phyloP scores from a whole-genome alignment of 2,888 invertebrate genomes.

The Quadroppia sp. region DNA sequence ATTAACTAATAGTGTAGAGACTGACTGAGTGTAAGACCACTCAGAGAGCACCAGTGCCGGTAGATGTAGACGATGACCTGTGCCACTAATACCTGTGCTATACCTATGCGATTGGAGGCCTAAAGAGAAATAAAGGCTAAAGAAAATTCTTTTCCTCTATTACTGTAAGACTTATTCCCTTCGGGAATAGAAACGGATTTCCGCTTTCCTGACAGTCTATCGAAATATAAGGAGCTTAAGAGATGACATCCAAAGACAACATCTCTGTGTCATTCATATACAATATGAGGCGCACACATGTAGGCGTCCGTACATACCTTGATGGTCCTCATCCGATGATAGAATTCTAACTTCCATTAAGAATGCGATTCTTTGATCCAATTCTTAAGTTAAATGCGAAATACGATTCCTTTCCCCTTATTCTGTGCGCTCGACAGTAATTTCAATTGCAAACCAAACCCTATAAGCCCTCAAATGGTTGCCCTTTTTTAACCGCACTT shows the following conservation, averaged over 20 bases:
- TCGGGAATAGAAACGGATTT: constrained; percentile 33
- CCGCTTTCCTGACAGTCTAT: constrained; percentile 30
- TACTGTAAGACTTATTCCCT: constrained; percentile 31
- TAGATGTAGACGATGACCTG: too few relatives aligned
- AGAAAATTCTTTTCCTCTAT: constrained; percentile 22
- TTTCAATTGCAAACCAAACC: neutral
- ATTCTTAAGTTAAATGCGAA: neutral
- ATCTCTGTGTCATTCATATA: neutral
- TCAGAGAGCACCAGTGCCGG: too few relatives aligned
- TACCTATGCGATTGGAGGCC: neutral
- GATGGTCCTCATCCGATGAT: constrained; percentile 30
- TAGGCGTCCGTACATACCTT: constrained; percentile 23
- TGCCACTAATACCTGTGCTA: too few relatives aligned
- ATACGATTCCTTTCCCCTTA: too few relatives aligned
- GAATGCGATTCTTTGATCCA: neutral
- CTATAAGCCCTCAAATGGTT: neutral
- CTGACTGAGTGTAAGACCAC: neutral
- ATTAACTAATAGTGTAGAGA: constrained; percentile 24
- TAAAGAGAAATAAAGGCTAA: neutral
- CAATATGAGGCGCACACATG: neutral
- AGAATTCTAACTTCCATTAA: constrained; percentile 32
- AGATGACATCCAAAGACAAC: neutral
- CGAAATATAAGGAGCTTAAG: constrained; percentile 36
- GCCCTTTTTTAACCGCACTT: neutral
- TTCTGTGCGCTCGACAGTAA: too few relatives aligned